These are phyloP conservation scores for Sanderia malayensis DNA, from an alignment of 30 jellyfish, hydroid and myxozoan genomes.

Conservation along the genomic window DNA sequence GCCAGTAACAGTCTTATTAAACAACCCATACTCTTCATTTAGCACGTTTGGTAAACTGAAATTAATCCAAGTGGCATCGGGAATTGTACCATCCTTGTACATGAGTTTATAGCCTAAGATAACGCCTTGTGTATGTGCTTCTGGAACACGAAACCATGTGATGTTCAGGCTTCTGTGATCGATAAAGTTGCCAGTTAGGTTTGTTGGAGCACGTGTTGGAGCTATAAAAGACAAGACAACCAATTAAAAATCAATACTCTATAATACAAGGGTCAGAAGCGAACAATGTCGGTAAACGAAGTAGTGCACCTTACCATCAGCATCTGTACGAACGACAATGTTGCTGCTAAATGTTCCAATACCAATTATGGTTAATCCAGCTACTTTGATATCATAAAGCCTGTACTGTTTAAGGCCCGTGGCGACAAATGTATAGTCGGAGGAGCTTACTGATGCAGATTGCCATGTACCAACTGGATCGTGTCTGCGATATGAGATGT, in stretches of 20 bases:
- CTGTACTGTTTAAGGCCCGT: constrained; percentile 24
- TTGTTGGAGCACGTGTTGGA: constrained; percentile 43
- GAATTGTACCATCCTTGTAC: constrained; percentile 17
- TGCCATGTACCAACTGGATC: constrained; percentile 15
- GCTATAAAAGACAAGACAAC: no score
- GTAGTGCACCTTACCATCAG: constrained; percentile 51
- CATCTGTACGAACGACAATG: constrained; percentile 37
- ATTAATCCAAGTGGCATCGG: constrained; percentile 17
- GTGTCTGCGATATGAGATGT: neutral
- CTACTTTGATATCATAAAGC: constrained; percentile 25
- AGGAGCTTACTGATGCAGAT: neutral
- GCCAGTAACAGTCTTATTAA: constrained; percentile 24
- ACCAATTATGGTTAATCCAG: constrained; percentile 33
- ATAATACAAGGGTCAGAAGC: neutral
- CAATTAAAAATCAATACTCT: neutral
- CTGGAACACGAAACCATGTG: constrained; percentile 42
- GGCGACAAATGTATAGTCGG: neutral
- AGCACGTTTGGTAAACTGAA: constrained; percentile 8
- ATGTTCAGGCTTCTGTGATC: constrained; percentile 21
- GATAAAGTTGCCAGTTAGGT: constrained; percentile 37
- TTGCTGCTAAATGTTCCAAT: constrained; percentile 32
- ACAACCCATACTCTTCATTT: constrained; percentile 10
- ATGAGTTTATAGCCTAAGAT: constrained; percentile 29
- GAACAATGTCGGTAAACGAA: no score
- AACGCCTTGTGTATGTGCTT: constrained; percentile 30